Evolutionary conservation across 1,140 invertebrate genomes (phyloP).

Genomic region (Rhagoletis zephyria): DNA sequence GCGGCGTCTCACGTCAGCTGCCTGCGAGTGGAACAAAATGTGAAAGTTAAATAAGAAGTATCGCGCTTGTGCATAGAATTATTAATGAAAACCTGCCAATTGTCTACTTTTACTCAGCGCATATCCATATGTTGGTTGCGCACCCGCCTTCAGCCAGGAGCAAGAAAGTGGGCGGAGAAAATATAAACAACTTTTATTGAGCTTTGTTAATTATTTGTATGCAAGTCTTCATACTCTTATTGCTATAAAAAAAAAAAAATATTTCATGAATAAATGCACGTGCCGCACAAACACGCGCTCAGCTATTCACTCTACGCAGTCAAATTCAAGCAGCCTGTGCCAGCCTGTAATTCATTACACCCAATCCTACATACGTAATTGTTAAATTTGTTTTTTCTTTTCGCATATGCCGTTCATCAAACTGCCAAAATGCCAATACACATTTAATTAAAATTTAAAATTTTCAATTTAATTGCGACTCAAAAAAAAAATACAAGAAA

Average conservation of each 20-base stretch:
- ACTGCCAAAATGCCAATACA: not conserved
- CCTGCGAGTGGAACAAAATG: not conserved
- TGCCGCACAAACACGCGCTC: not conserved
- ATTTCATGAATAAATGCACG: not conserved
- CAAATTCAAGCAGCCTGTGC: no score
- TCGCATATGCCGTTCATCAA: not conserved
- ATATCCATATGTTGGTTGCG: no score
- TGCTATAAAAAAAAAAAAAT: no score
- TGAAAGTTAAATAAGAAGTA: not conserved
- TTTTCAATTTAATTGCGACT: conserved; percentile 4
- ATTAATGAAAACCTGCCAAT: not conserved
- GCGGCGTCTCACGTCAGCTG: not conserved
- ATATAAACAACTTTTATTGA: no score
- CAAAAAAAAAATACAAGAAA: not conserved
- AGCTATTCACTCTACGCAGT: no score
- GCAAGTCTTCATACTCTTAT: no score
- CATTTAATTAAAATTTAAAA: conserved; percentile 38
- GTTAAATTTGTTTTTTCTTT: not conserved
- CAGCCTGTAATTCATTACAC: not conserved
- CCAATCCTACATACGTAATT: not conserved
- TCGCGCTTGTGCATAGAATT: not conserved
- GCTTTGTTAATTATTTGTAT: no score
- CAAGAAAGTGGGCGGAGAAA: no score
- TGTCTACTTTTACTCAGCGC: no score
- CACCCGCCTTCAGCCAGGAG: no score